phyloP scores from a whole-genome alignment of 2,888 invertebrate genomes.

The Noctua fimbriata region DNA sequence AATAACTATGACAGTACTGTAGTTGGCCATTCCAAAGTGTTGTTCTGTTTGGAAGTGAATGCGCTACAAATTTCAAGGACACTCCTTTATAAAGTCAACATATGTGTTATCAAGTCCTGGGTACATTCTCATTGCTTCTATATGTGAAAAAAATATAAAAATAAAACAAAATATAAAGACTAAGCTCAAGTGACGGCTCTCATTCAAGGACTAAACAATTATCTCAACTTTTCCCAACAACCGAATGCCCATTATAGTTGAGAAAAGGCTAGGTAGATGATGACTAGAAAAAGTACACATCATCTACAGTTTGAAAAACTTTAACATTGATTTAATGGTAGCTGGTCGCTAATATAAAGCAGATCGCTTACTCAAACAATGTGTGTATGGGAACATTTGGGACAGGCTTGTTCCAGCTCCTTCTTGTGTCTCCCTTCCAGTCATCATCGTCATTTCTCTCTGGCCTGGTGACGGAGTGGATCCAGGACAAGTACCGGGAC shows the following conservation, averaged over 20 bases:
- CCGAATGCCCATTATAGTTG: background rate
- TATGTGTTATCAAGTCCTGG: background rate
- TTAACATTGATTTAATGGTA: background rate
- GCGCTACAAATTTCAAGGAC: background rate
- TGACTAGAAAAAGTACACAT: background rate
- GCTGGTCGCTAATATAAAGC: background rate
- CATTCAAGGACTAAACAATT: too few species aligned
- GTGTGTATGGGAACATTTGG: slow-evolving; percentile 33
- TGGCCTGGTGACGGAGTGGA: slow-evolving; percentile 66
- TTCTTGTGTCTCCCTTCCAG: background rate
- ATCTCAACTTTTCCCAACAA: too few species aligned
- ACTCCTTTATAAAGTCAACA: background rate
- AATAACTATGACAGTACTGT: background rate
- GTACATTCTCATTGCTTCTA: background rate
- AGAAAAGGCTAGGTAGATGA: background rate
- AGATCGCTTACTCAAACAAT: slow-evolving; percentile 40
- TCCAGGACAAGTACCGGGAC: slow-evolving; percentile 73
- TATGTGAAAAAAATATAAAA: background rate
- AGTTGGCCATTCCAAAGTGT: background rate
- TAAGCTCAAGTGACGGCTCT: too few species aligned
- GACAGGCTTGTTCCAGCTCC: background rate
- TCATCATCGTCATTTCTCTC: slow-evolving; percentile 12
- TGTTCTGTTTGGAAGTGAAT: background rate
- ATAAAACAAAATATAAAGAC: too few species aligned
- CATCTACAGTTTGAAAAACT: background rate